A percentile compares a stretch with the other conserved stretches of the same genome.
Conservation (phyloP, 2,888 invertebrate species). For the Ditula angustiorana region DNA sequence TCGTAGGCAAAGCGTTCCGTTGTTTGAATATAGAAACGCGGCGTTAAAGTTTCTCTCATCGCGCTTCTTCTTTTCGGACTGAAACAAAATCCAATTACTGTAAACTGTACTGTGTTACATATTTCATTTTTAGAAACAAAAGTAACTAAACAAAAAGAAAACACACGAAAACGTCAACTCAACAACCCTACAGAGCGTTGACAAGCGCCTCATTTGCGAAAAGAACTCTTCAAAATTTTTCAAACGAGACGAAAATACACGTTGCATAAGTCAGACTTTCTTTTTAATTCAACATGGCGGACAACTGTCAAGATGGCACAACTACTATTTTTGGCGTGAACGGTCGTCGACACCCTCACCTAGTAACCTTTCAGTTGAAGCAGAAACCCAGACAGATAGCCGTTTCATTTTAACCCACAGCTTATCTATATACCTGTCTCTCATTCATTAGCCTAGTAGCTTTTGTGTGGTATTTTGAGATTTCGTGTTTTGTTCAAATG, state of each 20-base stretch:
- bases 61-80: no score
- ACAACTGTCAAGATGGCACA: constrained; percentile 35
- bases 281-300: constrained; percentile 13
- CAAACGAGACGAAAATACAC: constrained; percentile 28
- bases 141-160: neutral
- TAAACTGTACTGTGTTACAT: no score
- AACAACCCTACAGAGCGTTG: constrained; percentile 22
- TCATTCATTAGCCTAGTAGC: constrained; percentile 54
- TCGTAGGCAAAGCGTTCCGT: no score
- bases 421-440: constrained; percentile 46
- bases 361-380: constrained; percentile 50
- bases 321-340: constrained; percentile 47
- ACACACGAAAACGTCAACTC: constrained; percentile 5
- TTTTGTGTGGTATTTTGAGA: constrained; percentile 39
- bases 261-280: constrained; percentile 37
- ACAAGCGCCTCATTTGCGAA: constrained; percentile 29
- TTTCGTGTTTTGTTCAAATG: constrained; percentile 30
- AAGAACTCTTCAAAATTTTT: constrained; percentile 26
- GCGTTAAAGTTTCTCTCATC: no score
- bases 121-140: neutral
- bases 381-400: constrained; percentile 44
- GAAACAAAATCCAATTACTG: no score
- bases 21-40: no score
- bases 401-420: constrained; percentile 46
- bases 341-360: constrained; percentile 51